Evolutionary conservation across 2,113 vertebrate genomes (phyloP).

Genomic region (Tragelaphus strepsiceros): DNA sequence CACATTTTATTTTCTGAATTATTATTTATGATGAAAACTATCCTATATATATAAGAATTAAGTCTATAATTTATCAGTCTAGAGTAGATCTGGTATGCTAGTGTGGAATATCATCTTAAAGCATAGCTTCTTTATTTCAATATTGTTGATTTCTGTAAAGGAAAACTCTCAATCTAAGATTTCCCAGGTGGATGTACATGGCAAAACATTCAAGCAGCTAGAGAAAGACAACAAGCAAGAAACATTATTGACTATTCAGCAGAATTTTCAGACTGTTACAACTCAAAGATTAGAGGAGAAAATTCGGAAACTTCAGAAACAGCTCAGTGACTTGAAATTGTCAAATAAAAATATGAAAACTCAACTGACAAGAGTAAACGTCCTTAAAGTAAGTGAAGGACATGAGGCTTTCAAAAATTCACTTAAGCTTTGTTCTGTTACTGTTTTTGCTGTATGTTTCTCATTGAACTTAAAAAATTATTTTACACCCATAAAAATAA

Average conservation of each 20-base stretch:
- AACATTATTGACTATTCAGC: conserved; percentile 33
- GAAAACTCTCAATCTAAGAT: conserved; percentile 51
- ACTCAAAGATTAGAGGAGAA: conserved; percentile 53
- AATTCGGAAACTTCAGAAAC: conserved; percentile 73
- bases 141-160: conserved; percentile 46
- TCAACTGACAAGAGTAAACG: conserved; percentile 71
- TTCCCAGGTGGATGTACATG: conserved; percentile 40
- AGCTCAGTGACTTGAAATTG: conserved; percentile 66
- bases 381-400: conserved; percentile 69
- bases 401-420: neutral
- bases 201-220: conserved; percentile 49
- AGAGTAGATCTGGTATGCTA: neutral
- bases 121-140: neutral
- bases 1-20: conserved; percentile 14
- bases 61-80: neutral
- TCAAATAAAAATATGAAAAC: conserved; percentile 72
- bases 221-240: conserved; percentile 37
- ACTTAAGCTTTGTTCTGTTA: neutral
- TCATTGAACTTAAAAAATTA: neutral
- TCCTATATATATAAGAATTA: neutral
- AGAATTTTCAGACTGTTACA: conserved; percentile 55
- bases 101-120: neutral
- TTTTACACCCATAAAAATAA: neutral
- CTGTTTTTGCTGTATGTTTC: neutral
- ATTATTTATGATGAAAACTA: conserved; percentile 13